A percentile compares a stretch with the other conserved stretches of the same genome.
Evolutionary conservation across 2,113 vertebrate genomes (phyloP).

Genomic region (Podilymbus podiceps): DNA sequence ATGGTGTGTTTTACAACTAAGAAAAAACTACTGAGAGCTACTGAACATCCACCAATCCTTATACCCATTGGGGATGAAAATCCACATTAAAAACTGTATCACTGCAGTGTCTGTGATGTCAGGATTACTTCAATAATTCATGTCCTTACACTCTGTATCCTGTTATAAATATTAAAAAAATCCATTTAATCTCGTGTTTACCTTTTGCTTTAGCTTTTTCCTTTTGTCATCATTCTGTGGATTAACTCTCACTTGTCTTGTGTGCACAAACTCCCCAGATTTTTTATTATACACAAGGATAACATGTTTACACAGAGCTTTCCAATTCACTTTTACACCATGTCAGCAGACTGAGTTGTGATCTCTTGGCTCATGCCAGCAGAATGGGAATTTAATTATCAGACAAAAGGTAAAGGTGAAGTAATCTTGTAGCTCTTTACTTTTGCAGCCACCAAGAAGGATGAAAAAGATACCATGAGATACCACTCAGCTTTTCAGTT

Average conservation of each 20-base stretch:
- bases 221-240: neutral
- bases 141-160: neutral
- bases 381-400: neutral
- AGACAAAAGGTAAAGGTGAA: neutral
- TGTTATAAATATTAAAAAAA: neutral
- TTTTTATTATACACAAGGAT: neutral
- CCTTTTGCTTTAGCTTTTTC: neutral
- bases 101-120: neutral
- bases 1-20: neutral
- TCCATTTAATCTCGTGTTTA: neutral
- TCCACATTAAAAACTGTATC: neutral
- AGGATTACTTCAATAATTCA: neutral
- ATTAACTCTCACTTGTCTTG: neutral
- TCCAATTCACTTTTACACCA: neutral
- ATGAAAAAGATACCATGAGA: neutral
- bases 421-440: neutral
- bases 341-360: neutral
- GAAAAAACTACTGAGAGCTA: neutral
- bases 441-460: neutral
- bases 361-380: neutral
- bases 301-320: constrained; percentile 6
- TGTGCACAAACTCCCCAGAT: neutral
- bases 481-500: neutral
- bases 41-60: neutral
- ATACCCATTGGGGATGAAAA: neutral